These are phyloP conservation scores for Mormyrus iriodes DNA, from an alignment of 2,113 vertebrate species.

Conservation along the genomic window DNA sequence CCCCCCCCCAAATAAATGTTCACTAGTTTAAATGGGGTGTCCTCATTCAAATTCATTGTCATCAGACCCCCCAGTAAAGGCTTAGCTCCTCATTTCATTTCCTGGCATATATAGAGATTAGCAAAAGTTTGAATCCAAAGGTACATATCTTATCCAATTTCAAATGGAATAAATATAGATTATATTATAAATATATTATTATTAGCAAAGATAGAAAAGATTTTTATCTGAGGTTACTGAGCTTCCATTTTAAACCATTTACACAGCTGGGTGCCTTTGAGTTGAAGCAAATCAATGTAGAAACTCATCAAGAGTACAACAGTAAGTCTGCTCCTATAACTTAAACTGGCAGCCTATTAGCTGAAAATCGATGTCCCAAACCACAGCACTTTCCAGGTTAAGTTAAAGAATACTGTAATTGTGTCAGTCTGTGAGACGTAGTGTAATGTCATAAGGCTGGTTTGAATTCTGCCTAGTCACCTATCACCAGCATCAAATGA, in stretches of 20 bases:
- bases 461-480: constrained; percentile 2
- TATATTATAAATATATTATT: neutral
- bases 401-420: neutral
- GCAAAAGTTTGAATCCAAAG: neutral
- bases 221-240: neutral
- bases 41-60: neutral
- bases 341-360: neutral
- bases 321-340: neutral
- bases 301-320: neutral
- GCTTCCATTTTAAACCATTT: neutral
- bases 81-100: neutral
- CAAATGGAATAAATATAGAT: neutral
- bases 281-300: neutral
- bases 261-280: neutral
- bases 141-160: neutral
- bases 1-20: neutral
- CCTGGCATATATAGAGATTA: neutral
- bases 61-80: neutral
- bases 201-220: neutral
- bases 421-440: neutral
- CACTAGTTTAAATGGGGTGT: neutral
- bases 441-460: neutral
- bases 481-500: neutral
- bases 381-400: neutral
- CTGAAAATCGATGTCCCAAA: neutral